Percentiles rank a stretch among this genome's conserved stretches.
Conservation (phyloP, 1,140 invertebrate genomes). For the Halotydeus destructor region DNA sequence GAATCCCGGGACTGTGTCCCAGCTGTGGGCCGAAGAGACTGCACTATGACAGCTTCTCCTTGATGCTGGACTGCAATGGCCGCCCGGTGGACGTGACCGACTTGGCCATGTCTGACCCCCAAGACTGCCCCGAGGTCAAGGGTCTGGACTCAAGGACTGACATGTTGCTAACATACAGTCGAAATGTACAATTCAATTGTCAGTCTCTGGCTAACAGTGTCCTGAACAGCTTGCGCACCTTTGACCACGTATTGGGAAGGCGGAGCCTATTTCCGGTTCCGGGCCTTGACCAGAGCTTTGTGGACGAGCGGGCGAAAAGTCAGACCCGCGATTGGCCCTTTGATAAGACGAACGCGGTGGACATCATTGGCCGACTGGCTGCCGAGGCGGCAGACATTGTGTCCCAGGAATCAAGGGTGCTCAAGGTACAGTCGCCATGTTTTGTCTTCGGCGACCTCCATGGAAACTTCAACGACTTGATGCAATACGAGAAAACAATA, state of each 20-base stretch:
- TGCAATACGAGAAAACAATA: constrained; percentile 36
- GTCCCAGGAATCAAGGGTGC: constrained; percentile 16
- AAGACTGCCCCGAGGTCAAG: background rate
- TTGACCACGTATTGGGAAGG: background rate
- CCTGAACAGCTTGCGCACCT: constrained; percentile 1
- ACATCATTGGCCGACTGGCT: constrained; percentile 17
- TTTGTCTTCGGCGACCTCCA: constrained; percentile 35
- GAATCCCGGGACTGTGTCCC: background rate
- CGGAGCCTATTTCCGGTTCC: background rate
- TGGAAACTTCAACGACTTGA: constrained; percentile 35
- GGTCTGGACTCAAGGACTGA: constrained; percentile 1
- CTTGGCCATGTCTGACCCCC: background rate
- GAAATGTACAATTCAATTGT: constrained; percentile 5
- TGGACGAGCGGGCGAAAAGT: constrained; percentile 4
- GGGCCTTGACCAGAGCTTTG: background rate
- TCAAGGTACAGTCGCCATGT: constrained; percentile 29
- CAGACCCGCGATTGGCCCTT: background rate
- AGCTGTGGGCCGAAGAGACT: background rate
- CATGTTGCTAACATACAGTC: background rate
- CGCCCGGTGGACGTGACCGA: background rate
- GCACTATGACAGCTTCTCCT: background rate
- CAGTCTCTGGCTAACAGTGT: constrained; percentile 5
- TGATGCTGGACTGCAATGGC: constrained; percentile 1
- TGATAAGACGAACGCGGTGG: background rate
- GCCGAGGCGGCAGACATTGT: constrained; percentile 20